Evolutionary conservation across 2,797 vertebrate genomes (phyloP), one percentile per base, ranked within the genome.

Genomic region (Staurois parvus): DNA sequence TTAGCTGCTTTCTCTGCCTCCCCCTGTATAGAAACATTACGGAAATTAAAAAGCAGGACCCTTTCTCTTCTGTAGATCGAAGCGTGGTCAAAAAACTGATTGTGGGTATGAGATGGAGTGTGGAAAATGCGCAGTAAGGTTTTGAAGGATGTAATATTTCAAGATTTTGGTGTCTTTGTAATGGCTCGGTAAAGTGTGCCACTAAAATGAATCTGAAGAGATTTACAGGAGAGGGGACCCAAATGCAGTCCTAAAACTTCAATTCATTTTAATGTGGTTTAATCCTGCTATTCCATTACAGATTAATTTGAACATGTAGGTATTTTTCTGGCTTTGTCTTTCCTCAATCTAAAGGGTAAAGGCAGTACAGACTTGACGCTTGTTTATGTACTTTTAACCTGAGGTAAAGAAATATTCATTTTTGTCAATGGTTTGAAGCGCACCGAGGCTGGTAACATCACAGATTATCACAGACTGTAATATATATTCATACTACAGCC

Each of bases 11-110:
- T 83, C 81, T 68, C 68, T 67, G 62, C 62, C 81, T 64, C 70
- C 81, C 80, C 75, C 70, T 59, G 76, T 83, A 79, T 45, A 74
- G 85, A 84, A 79, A 87, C 85, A 87, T 87, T 87, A 87, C 85
- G 76, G 85, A 87, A 87, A 87, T 87, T 87, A 87, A 87, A 87
- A 83, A 83, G 85, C 85, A 62, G 62, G 85, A 87, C 85, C 85
- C 85, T 72, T 87, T 84, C 62, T 84, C 76, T 79, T 87, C 69
- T 84, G 85, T 74, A 87, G 85, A 83, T 69, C 76, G 85, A 81
- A 83, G 85, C 85, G 76, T 87, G 85, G 85, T 87, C 85, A 87
- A 84, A 86, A 83, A 78, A 83, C 66, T 79, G 81, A 87, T 87
- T 87, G 81, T 79, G 75, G 67, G 21, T 83, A 86, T 77, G 85